A percentile compares a stretch with the other conserved stretches of the same genome.
Evolutionary conservation across 2,113 vertebrate genomes (phyloP).

Genomic region (Pedionomus torquatus): DNA sequence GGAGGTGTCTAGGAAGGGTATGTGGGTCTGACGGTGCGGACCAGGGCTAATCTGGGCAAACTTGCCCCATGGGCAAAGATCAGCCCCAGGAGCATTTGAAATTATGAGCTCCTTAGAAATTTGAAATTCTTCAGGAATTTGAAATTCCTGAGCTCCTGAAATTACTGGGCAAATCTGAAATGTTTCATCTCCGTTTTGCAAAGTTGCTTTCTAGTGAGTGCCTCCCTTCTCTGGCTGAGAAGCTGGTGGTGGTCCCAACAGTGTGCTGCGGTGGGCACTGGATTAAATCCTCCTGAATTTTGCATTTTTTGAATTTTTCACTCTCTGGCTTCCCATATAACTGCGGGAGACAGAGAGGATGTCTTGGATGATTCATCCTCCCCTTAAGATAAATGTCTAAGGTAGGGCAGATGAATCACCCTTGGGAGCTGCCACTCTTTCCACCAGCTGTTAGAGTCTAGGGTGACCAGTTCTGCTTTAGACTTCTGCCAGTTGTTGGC

Average conservation of each 20-base stretch:
- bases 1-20: not conserved
- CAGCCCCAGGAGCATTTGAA: not conserved
- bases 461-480: not conserved
- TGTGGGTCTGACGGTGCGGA: not conserved
- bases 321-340: not conserved
- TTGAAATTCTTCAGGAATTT: no score
- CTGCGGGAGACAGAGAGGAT: not conserved
- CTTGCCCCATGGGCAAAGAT: not conserved
- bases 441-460: not conserved
- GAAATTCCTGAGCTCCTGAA: not conserved
- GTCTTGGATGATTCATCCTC: not conserved
- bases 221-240: not conserved
- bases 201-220: not conserved
- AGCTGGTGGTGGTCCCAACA: not conserved
- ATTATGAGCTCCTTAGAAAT: no score
- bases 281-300: rapidly evolving
- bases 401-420: slow-evolving; percentile 1
- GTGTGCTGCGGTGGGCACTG: not conserved
- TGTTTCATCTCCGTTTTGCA: not conserved
- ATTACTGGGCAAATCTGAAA: not conserved
- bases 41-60: rapidly evolving
- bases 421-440: not conserved
- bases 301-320: not conserved
- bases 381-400: not conserved
- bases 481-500: not conserved